Conservation (phyloP, 2,888 invertebrate species). For the Drosophila paracracens region DNA sequence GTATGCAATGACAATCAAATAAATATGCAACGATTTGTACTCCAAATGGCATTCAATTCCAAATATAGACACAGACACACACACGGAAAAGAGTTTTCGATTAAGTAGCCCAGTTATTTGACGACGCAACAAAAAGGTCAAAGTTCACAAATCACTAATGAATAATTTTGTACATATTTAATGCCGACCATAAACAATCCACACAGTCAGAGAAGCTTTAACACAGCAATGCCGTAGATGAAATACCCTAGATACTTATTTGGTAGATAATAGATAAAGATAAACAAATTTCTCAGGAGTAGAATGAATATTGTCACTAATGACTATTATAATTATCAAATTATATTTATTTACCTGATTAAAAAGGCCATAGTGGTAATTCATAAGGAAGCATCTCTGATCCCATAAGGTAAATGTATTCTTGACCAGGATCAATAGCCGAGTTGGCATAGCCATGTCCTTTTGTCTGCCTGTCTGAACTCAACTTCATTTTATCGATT, state of each 20-base stretch:
- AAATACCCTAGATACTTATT: not conserved
- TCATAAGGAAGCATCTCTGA: not conserved
- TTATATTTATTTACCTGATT: not conserved
- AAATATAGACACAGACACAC: not conserved
- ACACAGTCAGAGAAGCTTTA: not conserved
- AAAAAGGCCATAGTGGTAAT: not conserved
- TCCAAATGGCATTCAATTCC: conserved; percentile 59
- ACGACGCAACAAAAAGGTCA: not conserved
- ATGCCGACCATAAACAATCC: not conserved
- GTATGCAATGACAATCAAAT: conserved; percentile 48
- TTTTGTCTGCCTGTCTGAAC: not conserved
- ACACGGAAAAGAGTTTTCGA: conserved; percentile 5
- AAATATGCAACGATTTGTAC: conserved; percentile 65
- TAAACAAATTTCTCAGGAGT: not conserved
- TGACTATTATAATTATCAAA: not conserved
- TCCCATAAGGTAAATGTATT: not conserved
- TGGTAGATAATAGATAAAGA: not conserved
- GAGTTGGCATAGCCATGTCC: not conserved
- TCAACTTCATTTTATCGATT: not conserved
- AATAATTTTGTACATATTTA: not conserved
- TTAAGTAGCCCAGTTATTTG: conserved; percentile 4
- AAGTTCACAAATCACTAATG: conserved; percentile 3
- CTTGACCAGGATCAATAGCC: not conserved
- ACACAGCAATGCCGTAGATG: not conserved
- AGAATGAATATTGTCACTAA: not conserved